Evolutionary conservation across 2,888 invertebrate genomes (phyloP).

Genomic region (Dryocosmus kuriphilus): DNA sequence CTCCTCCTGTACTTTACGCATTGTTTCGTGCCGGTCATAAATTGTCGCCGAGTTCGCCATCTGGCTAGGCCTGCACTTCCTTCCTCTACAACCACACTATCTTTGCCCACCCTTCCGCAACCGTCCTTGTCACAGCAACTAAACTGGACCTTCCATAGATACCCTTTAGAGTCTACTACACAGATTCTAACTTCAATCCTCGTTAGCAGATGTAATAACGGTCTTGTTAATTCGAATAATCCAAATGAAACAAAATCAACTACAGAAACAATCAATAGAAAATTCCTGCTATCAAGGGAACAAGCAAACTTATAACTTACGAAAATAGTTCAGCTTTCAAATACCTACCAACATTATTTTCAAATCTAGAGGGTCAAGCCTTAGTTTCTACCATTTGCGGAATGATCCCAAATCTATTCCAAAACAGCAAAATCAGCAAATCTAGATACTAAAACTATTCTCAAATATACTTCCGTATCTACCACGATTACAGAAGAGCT

Average conservation of each 20-base stretch:
- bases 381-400: neutral
- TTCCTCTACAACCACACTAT: slow-evolving; percentile 57
- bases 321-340: neutral
- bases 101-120: slow-evolving; percentile 21
- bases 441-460: slow-evolving; percentile 26
- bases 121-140: slow-evolving; percentile 42
- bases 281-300: neutral
- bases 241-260: neutral
- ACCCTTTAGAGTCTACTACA: neutral
- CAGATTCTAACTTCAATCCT: slow-evolving; percentile 1
- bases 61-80: slow-evolving; percentile 64
- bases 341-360: neutral
- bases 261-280: neutral
- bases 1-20: slow-evolving; percentile 57
- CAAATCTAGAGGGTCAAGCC: neutral
- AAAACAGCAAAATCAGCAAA: slow-evolving; percentile 7
- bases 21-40: slow-evolving; percentile 70
- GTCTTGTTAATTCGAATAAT: slow-evolving; percentile 3
- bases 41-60: slow-evolving; percentile 66
- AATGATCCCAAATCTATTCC: neutral
- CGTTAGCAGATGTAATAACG: slow-evolving; percentile 3
- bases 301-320: neutral
- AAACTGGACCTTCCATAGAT: neutral
- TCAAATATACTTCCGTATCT: slow-evolving; percentile 14
- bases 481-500: neutral